These are phyloP conservation scores for Phoeniculus purpureus DNA, from an alignment of 2,797 vertebrate genomes.

Conservation along the genomic window DNA sequence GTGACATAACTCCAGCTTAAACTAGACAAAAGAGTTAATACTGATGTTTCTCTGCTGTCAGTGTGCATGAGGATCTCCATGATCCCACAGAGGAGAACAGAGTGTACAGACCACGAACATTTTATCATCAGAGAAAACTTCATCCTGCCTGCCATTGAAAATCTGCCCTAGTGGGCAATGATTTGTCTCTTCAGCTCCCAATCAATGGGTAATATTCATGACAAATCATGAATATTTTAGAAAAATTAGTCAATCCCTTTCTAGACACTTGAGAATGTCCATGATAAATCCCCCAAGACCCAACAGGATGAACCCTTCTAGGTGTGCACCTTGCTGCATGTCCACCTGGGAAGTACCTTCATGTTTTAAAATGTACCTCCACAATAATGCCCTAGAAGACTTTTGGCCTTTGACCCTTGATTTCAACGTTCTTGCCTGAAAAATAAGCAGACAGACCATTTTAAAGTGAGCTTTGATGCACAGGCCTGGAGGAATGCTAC, in stretches of 20 bases:
- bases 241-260: background rate
- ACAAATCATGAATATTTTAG: background rate
- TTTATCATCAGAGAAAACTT: background rate
- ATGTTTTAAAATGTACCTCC: background rate
- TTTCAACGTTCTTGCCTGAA: background rate
- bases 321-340: background rate
- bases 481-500: background rate
- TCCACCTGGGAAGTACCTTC: background rate
- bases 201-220: background rate
- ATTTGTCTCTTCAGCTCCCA: background rate
- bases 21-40: background rate
- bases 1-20: background rate
- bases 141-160: background rate
- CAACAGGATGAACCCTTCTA: background rate
- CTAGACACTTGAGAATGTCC: background rate
- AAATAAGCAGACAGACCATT: background rate
- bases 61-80: background rate
- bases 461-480: background rate
- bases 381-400: background rate
- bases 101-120: accelerated
- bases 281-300: background rate
- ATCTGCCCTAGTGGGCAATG: background rate
- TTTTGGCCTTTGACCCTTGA: background rate
- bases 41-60: background rate
- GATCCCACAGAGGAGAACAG: background rate